Evolutionary conservation across 2,888 invertebrate genomes (phyloP), one percentile per base, ranked within the genome.

Genomic region (Aleiodes leptofemur): DNA sequence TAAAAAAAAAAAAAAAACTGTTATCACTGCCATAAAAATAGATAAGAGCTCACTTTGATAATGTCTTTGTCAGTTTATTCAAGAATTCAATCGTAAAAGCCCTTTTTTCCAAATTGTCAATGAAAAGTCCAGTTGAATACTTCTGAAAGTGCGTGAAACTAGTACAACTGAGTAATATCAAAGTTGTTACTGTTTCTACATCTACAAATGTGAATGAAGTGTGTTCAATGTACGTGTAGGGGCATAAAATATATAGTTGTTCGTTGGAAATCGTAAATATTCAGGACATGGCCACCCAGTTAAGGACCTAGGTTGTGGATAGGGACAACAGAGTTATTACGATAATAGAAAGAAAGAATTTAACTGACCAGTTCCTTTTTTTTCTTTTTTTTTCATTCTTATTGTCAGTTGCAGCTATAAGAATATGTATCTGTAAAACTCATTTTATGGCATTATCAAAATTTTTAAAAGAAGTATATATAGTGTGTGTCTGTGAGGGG

Each of bases 371-470:
- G 64, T 43, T 48, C 16, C 8, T n/a, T 16, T 61, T 38, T n/a
- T n/a, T n/a, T n/a, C 34, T 61, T 64, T 48, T 14, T 64, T 23
- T 43, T 43, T 43, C 43, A 43, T 43, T 43, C 43, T 4, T 43
- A 43, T 43, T 43, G 43, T 43, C 11, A 9, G 43, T 8, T 38
- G 38, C n/a, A 61, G 43, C 14, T 5, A 61, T n/a, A 38, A 29
- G n/a, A 31, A 61, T 29, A 7, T 6, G 43, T 23, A 43, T 16
- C 34, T 34, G 13, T 13, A 31, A 31, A 59, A n/a, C 34, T 14
- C 34, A 76, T 83, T 84, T 83, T 82, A 82, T 75, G 76, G 77
- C 72, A 74, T 77, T 82, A 83, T 84, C 81, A 78, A 81, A 82
- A 55, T n/a, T 55, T 55, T 55, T 14, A 5, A n/a, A 53, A 5